Evolutionary conservation across 1,140 invertebrate species (phyloP), one percentile per base, ranked within the genome.

Genomic region (Drosophila tropicalis): DNA sequence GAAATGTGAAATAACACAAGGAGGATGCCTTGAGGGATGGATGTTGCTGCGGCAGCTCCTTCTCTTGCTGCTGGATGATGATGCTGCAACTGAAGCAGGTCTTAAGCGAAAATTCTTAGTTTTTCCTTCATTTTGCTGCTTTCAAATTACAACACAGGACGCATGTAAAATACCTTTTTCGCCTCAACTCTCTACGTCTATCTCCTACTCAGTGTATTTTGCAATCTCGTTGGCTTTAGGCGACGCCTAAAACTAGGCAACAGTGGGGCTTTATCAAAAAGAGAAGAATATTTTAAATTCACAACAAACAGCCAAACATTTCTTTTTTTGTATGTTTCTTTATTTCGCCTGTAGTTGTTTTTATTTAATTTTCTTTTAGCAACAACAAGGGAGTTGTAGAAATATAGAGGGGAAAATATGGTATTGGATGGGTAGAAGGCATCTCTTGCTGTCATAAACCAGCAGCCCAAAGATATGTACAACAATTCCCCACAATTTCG

Each of bases 331-430:
- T n/a, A 62, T 61, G 54, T 22, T 51, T 51, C 44, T 51, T 51
- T 65, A 44, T 62, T 56, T 78, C 41, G 82, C 82, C 82, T 57
- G 67, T 82, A 81, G 83, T 68, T 86, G 82, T 86, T 86, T 87
- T 82, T 87, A 74, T 86, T 86, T 86, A 86, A 86, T 86, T 86
- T 83, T 87, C 67, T 76, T 86, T 85, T 82, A 70, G 63, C 65
- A 80, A 85, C 58, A 72, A 39, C 67, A 67, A 32, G 10, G 56
- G 22, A 67, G 51, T 63, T 36, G 47, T 56, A 66, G 56, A 82
- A 73, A 58, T 70, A n/a, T 64, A 15, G 72, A 60, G 40, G 39
- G 55, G 60, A 40, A 61, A 17, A 25, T 17, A 29, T 41, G 15
- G n/a, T 17, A 44, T 39, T 12, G 32, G 32, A 51, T 17, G 56